These are phyloP conservation scores for Tetragnatha versicolor DNA, from an alignment of 1,140 invertebrate genomes.

Conservation along the genomic window DNA sequence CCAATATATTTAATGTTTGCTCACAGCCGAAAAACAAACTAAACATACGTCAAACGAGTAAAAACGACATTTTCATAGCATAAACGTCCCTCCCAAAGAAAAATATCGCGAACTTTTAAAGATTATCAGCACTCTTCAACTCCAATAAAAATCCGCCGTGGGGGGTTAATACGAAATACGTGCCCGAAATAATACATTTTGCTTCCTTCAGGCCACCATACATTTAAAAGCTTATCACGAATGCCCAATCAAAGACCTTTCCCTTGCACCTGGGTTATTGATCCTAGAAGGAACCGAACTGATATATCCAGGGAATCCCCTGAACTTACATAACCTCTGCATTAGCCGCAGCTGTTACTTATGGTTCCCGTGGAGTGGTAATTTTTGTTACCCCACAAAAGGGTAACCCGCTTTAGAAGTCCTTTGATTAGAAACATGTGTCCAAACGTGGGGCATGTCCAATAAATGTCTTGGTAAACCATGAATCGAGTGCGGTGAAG, in stretches of 20 bases:
- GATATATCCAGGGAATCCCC: constrained; percentile 35
- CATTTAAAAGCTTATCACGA: constrained; percentile 54
- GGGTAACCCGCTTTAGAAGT: too few species aligned
- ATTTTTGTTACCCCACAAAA: constrained; percentile 38
- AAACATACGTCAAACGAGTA: not conserved
- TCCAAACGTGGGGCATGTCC: constrained; percentile 6
- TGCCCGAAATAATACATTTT: constrained; percentile 53
- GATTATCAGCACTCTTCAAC: constrained; percentile 50
- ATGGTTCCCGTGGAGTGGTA: constrained; percentile 19
- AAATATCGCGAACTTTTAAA: constrained; percentile 35
- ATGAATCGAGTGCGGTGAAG: constrained; percentile 24
- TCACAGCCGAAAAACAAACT: not conserved
- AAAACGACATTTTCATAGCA: constrained; percentile 6
- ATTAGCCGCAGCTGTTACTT: constrained; percentile 51
- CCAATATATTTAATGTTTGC: constrained; percentile 5
- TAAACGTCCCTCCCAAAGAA: constrained; percentile 21
- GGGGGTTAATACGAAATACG: constrained; percentile 52
- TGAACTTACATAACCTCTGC: constrained; percentile 51
- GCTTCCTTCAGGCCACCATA: constrained; percentile 18
- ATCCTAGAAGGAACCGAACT: constrained; percentile 23
- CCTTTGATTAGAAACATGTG: constrained; percentile 15
- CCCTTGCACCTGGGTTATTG: constrained; percentile 48
- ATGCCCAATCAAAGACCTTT: constrained; percentile 50
- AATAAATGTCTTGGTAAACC: constrained; percentile 23
- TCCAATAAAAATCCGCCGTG: constrained; percentile 36